A percentile compares a stretch with the other conserved stretches of the same genome.
These are phyloP conservation scores for Propithecus coquereli DNA, from an alignment of 2,113 vertebrate species.

Conservation along the genomic window DNA sequence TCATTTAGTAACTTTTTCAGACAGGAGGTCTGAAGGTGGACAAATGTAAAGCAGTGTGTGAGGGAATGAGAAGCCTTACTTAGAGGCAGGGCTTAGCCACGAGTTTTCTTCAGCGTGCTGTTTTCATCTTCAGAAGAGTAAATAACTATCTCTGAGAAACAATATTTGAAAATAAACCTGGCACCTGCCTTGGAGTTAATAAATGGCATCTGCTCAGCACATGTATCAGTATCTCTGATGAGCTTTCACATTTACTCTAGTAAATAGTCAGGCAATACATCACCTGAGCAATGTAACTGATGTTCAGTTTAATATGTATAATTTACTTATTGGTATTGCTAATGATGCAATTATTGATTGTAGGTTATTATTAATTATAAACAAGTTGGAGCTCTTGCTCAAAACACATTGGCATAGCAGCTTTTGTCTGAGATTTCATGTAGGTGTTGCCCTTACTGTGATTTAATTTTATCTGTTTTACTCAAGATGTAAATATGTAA, in stretches of 20 bases:
- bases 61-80: not conserved
- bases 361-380: not conserved
- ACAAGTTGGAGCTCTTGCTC: not conserved
- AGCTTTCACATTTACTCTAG: not conserved
- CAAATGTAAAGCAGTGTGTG: not conserved
- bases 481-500: not conserved
- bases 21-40: not conserved
- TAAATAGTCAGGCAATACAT: not conserved
- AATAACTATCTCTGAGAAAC: constrained; percentile 34
- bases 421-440: not conserved
- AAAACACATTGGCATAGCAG: not conserved
- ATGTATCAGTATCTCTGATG: not conserved
- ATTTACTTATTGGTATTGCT: constrained; percentile 26
- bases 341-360: constrained; percentile 40
- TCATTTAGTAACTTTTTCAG: not conserved
- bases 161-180: constrained; percentile 35
- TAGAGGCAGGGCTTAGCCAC: not conserved
- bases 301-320: not conserved
- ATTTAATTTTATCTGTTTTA: not conserved
- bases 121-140: constrained; percentile 38
- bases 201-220: not conserved
- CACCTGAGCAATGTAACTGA: not conserved
- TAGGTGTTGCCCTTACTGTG: not conserved
- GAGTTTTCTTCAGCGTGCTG: not conserved
- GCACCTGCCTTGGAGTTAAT: constrained; percentile 20